phyloP scores from a whole-genome alignment of 2,888 invertebrate genomes.

The Neria commutata region DNA sequence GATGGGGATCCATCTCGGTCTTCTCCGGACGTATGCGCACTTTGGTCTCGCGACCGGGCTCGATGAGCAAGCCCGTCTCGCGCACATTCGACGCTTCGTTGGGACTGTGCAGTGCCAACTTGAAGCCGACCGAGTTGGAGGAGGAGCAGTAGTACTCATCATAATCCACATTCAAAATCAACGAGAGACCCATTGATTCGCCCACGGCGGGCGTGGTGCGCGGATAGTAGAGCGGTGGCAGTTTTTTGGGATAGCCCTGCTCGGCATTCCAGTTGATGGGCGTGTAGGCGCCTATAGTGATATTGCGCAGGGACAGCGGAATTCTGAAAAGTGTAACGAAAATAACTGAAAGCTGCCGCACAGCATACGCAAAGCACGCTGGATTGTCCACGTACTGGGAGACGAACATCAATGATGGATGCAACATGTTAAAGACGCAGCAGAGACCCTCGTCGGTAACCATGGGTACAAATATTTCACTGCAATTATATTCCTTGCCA shows the following conservation, averaged over 20 bases:
- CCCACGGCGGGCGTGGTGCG: conserved; percentile 66
- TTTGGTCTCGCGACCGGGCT: conserved; percentile 51
- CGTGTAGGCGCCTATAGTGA: conserved; percentile 16
- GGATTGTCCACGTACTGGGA: conserved; percentile 34
- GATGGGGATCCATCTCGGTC: conserved; percentile 40
- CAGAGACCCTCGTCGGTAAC: conserved; percentile 84
- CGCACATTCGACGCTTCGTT: conserved; percentile 53
- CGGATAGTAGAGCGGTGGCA: conserved; percentile 67
- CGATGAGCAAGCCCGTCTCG: conserved; percentile 49
- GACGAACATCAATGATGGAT: conserved; percentile 61
- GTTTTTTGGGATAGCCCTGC: conserved; percentile 67
- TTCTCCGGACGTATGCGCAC: conserved; percentile 50
- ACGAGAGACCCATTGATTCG: conserved; percentile 72
- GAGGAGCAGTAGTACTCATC: conserved; percentile 81
- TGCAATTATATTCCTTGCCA: conserved; percentile 67
- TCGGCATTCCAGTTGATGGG: conserved; percentile 76
- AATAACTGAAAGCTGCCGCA: not conserved
- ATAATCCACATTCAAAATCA: conserved; percentile 73
- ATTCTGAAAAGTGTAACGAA: conserved; percentile 27
- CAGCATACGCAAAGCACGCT: not conserved
- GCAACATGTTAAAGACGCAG: conserved; percentile 81
- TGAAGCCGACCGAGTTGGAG: conserved; percentile 66
- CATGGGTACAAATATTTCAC: conserved; percentile 73
- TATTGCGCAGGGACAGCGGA: conserved; percentile 34
- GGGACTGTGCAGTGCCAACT: conserved; percentile 53